Percentiles rank a stretch among this genome's conserved stretches.
phyloP scores from a whole-genome alignment of 2,888 invertebrate genomes.

The Nemotelus pantherinus region DNA sequence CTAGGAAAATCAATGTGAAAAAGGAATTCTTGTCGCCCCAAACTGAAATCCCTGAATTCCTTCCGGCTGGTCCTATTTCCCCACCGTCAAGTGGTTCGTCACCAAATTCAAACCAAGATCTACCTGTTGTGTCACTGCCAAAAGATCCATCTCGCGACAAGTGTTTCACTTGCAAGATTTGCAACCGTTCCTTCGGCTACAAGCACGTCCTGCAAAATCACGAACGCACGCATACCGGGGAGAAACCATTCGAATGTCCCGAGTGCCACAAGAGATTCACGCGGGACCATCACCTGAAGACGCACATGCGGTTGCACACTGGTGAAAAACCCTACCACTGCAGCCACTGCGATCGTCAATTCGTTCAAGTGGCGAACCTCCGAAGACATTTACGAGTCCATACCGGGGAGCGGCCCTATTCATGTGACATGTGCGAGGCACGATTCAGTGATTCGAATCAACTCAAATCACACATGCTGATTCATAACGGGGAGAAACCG shows the following conservation, averaged over 20 bases:
- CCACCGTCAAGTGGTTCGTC: constrained; percentile 69
- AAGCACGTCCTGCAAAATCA: constrained; percentile 95
- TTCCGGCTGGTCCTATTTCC: constrained; percentile 64
- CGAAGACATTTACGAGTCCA: constrained; percentile 89
- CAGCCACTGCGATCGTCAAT: constrained; percentile 89
- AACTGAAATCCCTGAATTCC: constrained; percentile 56
- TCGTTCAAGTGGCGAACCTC: constrained; percentile 92
- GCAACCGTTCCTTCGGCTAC: constrained; percentile 90
- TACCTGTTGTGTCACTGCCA: constrained; percentile 52
- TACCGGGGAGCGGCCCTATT: constrained; percentile 90
- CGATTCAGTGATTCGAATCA: constrained; percentile 93
- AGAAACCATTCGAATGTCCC: constrained; percentile 92
- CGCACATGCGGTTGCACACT: constrained; percentile 91
- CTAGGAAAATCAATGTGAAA: constrained; percentile 61
- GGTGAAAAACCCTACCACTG: constrained; percentile 94
- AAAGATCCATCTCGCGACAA: constrained; percentile 76
- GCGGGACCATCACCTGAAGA: constrained; percentile 91
- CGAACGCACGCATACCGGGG: constrained; percentile 93
- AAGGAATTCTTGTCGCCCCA: constrained; percentile 60
- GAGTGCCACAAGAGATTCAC: constrained; percentile 94
- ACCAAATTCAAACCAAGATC: constrained; percentile 64
- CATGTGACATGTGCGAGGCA: constrained; percentile 85
- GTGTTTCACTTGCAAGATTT: constrained; percentile 88
- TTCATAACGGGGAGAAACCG: constrained; percentile 91
- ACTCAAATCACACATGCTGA: constrained; percentile 86